Percentiles rank a stretch among this genome's conserved stretches.
These are phyloP conservation scores for Gymnogyps californianus DNA, from an alignment of 2,113 vertebrate species.

Conservation along the genomic window DNA sequence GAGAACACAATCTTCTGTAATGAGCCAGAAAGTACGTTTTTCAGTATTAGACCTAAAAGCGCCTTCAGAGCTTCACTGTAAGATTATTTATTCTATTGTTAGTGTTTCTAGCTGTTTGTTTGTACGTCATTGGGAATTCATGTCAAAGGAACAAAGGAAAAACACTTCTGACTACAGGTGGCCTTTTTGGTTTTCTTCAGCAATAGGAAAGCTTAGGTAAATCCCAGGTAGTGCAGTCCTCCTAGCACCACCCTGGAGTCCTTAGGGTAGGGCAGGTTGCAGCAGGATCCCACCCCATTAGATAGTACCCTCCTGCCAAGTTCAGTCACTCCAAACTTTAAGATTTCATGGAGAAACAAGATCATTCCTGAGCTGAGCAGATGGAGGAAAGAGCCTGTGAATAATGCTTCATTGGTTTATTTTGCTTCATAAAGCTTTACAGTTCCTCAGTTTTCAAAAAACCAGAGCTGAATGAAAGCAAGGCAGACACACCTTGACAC, in stretches of 20 bases:
- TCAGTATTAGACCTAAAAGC: not conserved
- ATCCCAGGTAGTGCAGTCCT: not conserved
- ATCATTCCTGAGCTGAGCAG: not conserved
- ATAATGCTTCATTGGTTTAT: not conserved
- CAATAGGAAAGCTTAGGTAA: not conserved
- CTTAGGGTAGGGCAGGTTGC: not conserved
- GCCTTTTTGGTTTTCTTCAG: not conserved
- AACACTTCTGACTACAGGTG: not conserved
- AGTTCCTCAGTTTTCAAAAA: not conserved
- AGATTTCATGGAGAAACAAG: not conserved
- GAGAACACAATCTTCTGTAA: not conserved
- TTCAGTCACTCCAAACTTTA: not conserved
- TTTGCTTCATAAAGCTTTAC: not conserved
- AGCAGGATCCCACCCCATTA: not conserved
- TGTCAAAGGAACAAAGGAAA: not conserved
- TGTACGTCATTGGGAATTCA: not conserved
- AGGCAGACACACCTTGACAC: not conserved
- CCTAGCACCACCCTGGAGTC: not conserved
- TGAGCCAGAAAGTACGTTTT: rapidly evolving
- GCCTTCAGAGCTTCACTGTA: not conserved
- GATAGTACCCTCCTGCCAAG: not conserved
- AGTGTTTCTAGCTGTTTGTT: not conserved
- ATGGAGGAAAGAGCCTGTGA: not conserved
- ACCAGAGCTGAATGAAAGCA: not conserved
- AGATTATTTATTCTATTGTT: not conserved